Percentiles rank a stretch among this genome's conserved stretches.
Evolutionary conservation across 64 coral and sea anemone genomes (phyloP).

Genomic region (Pachyseris speciosa): DNA sequence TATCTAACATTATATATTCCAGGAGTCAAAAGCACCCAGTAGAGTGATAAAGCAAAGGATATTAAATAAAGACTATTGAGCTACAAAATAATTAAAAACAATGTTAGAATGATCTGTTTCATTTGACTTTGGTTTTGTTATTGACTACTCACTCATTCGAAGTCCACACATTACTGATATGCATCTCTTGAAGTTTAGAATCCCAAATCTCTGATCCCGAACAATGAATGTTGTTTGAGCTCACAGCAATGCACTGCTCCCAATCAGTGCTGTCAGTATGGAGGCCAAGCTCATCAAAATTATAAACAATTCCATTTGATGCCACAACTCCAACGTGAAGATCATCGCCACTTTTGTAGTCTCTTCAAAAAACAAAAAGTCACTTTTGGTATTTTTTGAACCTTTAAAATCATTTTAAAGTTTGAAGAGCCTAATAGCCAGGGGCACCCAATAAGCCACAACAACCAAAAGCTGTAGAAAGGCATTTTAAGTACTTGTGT

Average conservation of each 20-base stretch:
- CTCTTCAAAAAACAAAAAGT: background rate
- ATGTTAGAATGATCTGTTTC: no score
- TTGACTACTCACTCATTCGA: background rate
- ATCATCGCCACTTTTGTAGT: constrained; percentile 39
- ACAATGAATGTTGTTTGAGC: background rate
- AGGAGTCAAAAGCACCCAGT: no score
- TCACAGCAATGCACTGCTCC: constrained; percentile 20
- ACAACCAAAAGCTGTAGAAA: no score
- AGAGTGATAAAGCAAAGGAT: no score
- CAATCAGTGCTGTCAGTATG: constrained; percentile 11
- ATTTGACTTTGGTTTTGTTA: no score
- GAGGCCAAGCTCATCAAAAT: constrained; percentile 46
- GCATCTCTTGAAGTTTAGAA: constrained; percentile 30
- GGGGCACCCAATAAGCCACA: no score
- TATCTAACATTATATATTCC: no score
- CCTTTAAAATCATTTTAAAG: background rate
- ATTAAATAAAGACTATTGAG: no score
- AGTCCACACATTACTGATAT: background rate
- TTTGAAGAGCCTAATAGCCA: background rate
- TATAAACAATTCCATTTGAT: constrained; percentile 34
- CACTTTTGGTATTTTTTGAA: background rate
- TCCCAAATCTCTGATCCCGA: constrained; percentile 11
- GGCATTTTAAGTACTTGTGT: no score
- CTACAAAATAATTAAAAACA: no score
- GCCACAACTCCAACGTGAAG: constrained; percentile 16